Conservation (phyloP, 2,888 invertebrate species). For the Harpalus rufipes region DNA sequence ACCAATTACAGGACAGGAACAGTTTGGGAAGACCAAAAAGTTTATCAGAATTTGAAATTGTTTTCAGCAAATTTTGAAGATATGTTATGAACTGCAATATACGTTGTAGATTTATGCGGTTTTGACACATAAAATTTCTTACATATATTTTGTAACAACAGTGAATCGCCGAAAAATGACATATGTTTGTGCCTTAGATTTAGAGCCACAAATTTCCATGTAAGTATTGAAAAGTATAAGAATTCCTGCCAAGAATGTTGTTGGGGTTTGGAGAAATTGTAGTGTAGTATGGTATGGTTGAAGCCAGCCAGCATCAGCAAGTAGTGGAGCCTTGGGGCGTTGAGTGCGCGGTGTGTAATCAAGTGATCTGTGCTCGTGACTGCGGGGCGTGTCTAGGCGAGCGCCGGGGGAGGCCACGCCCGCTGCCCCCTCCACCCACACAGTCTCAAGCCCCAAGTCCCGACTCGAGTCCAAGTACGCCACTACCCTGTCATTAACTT, state of each 20-base stretch:
- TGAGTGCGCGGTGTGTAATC: conserved; percentile 64
- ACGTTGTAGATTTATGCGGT: too few species aligned
- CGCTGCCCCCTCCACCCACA: conserved; percentile 66
- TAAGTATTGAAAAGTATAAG: background rate
- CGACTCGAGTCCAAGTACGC: background rate
- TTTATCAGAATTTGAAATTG: too few species aligned
- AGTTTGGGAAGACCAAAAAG: too few species aligned
- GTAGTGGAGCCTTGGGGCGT: conserved; percentile 38
- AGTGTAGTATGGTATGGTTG: conserved; percentile 7
- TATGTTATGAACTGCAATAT: too few species aligned
- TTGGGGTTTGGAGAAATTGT: background rate
- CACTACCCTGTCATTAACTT: conserved; percentile 76
- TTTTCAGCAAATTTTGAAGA: too few species aligned
- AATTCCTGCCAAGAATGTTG: too few species aligned
- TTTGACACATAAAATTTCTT: too few species aligned
- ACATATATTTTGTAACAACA: too few species aligned
- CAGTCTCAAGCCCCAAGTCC: background rate
- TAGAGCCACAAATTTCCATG: too few species aligned
- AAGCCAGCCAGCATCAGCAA: background rate
- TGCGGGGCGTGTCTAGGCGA: conserved; percentile 63
- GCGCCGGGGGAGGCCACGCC: conserved; percentile 71
- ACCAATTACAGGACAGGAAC: too few species aligned
- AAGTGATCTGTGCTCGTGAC: conserved; percentile 67
- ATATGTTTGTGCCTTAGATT: too few species aligned
- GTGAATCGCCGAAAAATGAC: too few species aligned